A percentile compares a stretch with the other conserved stretches of the same genome.
These are phyloP conservation scores for Crax fasciolata DNA, from an alignment of 2,797 vertebrate species.

Conservation along the genomic window DNA sequence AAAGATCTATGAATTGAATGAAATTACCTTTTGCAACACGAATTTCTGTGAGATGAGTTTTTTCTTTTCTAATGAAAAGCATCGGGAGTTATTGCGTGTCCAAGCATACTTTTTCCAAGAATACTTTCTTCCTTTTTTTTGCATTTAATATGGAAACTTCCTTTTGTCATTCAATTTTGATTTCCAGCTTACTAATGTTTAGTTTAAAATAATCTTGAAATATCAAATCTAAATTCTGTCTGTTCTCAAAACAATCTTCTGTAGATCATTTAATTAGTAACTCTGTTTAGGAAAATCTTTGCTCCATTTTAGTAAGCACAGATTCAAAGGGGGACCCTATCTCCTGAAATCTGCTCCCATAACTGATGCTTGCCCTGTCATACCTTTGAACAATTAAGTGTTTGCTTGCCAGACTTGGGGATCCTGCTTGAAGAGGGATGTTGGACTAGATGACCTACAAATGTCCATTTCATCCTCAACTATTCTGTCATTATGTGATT, in stretches of 20 bases:
- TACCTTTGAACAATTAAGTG: background rate
- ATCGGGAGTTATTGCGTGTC: slow-evolving; percentile 34
- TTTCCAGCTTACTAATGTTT: background rate
- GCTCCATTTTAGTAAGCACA: background rate
- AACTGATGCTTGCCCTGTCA: background rate
- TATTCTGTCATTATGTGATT: background rate
- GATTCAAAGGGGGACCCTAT: background rate
- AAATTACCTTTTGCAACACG: slow-evolving; percentile 69
- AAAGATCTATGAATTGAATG: slow-evolving; percentile 76
- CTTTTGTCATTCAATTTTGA: background rate
- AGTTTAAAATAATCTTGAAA: background rate
- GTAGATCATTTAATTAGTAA: background rate
- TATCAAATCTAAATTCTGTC: background rate
- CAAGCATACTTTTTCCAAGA: slow-evolving; percentile 39
- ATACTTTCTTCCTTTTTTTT: slow-evolving; percentile 5
- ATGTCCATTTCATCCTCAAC: background rate
- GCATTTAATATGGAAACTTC: slow-evolving; percentile 5
- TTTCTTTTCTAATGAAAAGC: slow-evolving; percentile 52
- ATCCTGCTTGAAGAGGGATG: background rate
- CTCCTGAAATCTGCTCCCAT: background rate
- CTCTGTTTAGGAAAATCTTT: background rate
- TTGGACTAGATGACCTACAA: background rate
- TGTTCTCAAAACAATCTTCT: background rate
- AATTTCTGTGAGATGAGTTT: slow-evolving; percentile 61
- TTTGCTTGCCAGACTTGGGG: background rate